These are phyloP conservation scores for Eristalis pertinax DNA, from an alignment of 2,888 invertebrate species.

Conservation along the genomic window DNA sequence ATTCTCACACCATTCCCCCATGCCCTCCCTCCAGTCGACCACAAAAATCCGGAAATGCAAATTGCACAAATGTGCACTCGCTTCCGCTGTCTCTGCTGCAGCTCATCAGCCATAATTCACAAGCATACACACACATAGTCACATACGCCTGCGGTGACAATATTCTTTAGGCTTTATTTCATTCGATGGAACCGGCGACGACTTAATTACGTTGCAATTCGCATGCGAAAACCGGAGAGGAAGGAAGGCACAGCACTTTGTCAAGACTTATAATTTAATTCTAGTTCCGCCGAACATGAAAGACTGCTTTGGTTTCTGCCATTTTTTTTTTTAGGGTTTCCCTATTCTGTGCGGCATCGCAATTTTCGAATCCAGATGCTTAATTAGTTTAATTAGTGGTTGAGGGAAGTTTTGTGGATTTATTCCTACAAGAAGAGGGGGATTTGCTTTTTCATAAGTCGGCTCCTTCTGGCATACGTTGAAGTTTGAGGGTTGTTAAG, in stretches of 20 bases:
- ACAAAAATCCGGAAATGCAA: background rate
- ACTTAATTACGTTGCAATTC: background rate
- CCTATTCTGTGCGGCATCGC: background rate
- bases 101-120: background rate
- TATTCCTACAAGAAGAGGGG: background rate
- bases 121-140: too few relatives aligned
- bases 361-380: background rate
- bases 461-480: too few relatives aligned
- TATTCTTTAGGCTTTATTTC: background rate
- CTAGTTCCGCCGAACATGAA: background rate
- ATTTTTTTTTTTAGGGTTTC: background rate
- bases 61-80: background rate
- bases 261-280: conserved; percentile 33
- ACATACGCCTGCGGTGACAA: background rate
- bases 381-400: background rate
- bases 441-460: background rate
- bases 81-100: background rate
- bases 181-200: background rate
- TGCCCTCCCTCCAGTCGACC: too few relatives aligned
- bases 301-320: background rate
- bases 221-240: conserved; percentile 3
- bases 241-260: conserved; percentile 23
- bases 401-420: background rate
- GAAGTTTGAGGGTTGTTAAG: too few relatives aligned
- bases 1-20: background rate